Evolutionary conservation across 2,888 invertebrate genomes (phyloP), one percentile per base, ranked within the genome.

Genomic region (Spisula solida): DNA sequence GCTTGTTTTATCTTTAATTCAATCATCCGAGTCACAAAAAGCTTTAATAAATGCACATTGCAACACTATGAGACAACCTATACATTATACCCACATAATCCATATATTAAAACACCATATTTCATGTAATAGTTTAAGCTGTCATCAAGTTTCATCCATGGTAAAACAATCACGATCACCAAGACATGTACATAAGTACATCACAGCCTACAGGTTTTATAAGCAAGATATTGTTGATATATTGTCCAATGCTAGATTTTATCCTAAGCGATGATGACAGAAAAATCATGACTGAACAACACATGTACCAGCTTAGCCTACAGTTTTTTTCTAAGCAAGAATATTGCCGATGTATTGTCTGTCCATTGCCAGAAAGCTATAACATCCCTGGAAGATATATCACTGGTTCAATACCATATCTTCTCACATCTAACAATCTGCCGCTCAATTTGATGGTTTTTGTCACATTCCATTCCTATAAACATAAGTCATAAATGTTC

Each of bases 391-490:
- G 34, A 8, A 75, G 25, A 29, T 70, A 31, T 31, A 75, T 34
- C 75, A 31, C 14, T 75, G 34, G 34, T 31, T 75, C 75, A 31
- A 31, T 75, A 75, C 29, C 16, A 75, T 75, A 31, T 75, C 75
- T 31, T 31, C 31, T 31, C 14, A 34, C 31, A 75, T 75, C 75
- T 31, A 75, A 31, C 75, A 75, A 31, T 31, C 34, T 75, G 14
- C 31, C 14, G 2, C 75, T 16, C 18, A 6, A 82, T 66, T 25
- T 82, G 66, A 60, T 55, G 47, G 5, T 25, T 82, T 29, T 47
- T 82, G 82, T 82, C 82, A 66, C 66, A 66, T 82, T 66, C 82
- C 82, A 82, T 75, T 75, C 75, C 14, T 75, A 31, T 75, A 18
- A 16, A 75, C 34, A 75, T 75, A 75, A 25, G 25, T n/a, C 60